phyloP scores from a whole-genome alignment of 2,888 invertebrate genomes.

The Synergus umbraculus region DNA sequence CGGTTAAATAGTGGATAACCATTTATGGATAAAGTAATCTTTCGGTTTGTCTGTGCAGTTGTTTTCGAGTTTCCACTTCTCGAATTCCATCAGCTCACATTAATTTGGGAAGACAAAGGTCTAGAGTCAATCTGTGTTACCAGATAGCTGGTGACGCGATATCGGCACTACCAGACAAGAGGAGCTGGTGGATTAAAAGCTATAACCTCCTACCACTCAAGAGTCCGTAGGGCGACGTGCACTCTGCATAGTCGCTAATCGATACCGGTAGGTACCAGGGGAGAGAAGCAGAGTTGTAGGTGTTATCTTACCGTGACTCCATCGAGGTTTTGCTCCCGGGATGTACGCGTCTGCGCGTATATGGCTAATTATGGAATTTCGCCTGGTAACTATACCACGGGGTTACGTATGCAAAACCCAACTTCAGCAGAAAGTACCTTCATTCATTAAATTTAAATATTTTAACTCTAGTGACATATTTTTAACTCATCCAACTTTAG shows the following conservation, averaged over 20 bases:
- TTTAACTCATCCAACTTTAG: not conserved
- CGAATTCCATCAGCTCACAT: not conserved
- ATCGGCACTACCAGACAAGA: constrained; percentile 52
- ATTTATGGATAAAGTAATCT: no score
- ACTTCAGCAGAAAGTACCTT: not conserved
- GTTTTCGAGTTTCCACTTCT: not conserved
- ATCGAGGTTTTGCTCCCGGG: constrained; percentile 52
- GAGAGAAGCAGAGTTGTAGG: constrained; percentile 52
- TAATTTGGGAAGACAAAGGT: not conserved
- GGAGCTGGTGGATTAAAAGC: constrained; percentile 65
- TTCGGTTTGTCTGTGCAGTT: no score
- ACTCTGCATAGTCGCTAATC: constrained; percentile 65
- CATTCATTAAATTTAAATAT: not conserved
- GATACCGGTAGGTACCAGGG: constrained; percentile 59
- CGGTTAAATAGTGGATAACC: no score
- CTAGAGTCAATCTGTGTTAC: constrained; percentile 7
- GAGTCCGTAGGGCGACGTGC: constrained; percentile 51
- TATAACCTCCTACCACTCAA: constrained; percentile 52
- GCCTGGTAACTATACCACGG: constrained; percentile 43
- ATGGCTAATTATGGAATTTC: constrained; percentile 59
- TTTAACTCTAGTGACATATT: not conserved
- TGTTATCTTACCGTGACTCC: constrained; percentile 65
- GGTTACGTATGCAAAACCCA: constrained; percentile 21
- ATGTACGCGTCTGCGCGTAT: constrained; percentile 49
- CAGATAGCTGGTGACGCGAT: constrained; percentile 54